phyloP scores from a whole-genome alignment of 2,113 vertebrate genomes.

The Amblyornis subalaris region DNA sequence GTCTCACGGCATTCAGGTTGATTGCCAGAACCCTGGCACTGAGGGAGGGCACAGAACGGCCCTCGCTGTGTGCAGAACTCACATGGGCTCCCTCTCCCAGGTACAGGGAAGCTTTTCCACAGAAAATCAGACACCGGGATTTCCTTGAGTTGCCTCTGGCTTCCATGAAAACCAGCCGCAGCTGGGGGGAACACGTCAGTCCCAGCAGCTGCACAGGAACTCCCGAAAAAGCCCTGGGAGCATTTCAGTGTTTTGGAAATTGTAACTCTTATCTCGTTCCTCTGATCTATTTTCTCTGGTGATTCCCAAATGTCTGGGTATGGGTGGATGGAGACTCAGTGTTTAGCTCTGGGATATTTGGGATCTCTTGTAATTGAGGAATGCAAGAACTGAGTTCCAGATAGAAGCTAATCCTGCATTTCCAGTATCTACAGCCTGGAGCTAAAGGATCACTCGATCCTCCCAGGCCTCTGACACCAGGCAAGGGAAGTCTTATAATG shows the following conservation, averaged over 20 bases:
- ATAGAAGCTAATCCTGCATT: neutral
- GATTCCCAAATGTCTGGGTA: neutral
- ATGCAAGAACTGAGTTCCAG: neutral
- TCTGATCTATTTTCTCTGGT: neutral
- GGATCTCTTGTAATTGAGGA: neutral
- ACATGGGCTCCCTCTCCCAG: neutral
- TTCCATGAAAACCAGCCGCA: neutral
- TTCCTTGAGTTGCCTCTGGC: neutral
- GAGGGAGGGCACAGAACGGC: neutral
- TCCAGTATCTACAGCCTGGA: neutral
- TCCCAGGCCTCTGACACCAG: neutral
- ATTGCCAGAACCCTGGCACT: neutral
- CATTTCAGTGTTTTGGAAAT: neutral
- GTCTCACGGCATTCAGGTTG: neutral
- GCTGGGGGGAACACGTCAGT: rapidly evolving
- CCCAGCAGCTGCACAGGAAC: neutral
- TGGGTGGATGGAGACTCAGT: rapidly evolving
- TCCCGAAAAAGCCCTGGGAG: neutral
- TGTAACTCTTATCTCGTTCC: neutral
- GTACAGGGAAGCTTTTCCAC: neutral
- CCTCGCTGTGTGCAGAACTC: neutral
- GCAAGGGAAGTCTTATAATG: neutral
- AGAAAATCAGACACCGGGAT: neutral
- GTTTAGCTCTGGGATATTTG: neutral
- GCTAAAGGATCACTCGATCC: neutral